A percentile compares a stretch with the other conserved stretches of the same genome.
These are phyloP conservation scores for Microhierax caerulescens DNA, from an alignment of 2,797 vertebrate genomes.

Conservation along the genomic window DNA sequence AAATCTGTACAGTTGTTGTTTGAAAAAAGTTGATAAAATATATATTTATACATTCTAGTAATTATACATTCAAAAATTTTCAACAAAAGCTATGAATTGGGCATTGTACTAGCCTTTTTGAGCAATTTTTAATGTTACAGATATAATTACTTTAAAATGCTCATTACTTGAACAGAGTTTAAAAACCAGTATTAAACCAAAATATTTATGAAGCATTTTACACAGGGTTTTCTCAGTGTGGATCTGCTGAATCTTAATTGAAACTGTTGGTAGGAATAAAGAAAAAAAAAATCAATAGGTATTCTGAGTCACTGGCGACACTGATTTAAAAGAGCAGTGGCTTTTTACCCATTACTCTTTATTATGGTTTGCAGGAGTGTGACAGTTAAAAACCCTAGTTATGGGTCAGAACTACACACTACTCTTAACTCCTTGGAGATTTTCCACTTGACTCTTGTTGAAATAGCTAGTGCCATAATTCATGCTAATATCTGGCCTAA, in stretches of 20 bases:
- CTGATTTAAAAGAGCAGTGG: constrained; percentile 22
- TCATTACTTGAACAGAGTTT: neutral
- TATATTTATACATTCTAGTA: neutral
- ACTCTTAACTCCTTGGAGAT: neutral
- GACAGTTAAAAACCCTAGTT: neutral
- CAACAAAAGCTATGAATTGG: neutral
- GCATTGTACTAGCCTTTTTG: neutral
- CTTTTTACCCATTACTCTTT: constrained; percentile 10
- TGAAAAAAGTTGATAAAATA: neutral
- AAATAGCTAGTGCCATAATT: neutral
- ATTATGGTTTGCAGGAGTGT: neutral
- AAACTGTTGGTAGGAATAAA: constrained; percentile 18
- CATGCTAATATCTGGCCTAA: neutral
- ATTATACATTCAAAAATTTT: neutral
- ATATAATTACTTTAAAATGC: neutral
- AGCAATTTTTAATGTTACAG: neutral
- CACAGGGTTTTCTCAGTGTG: neutral
- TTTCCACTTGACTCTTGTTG: neutral
- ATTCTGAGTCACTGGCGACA: constrained; percentile 31
- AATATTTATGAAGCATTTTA: neutral
- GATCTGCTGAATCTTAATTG: constrained; percentile 38
- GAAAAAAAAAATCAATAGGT: constrained; percentile 19
- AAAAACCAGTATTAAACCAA: neutral
- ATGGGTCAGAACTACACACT: neutral
- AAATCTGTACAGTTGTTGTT: neutral